Conservation (phyloP, 2,888 invertebrate genomes). For the Lasioglossum zephyrum region DNA sequence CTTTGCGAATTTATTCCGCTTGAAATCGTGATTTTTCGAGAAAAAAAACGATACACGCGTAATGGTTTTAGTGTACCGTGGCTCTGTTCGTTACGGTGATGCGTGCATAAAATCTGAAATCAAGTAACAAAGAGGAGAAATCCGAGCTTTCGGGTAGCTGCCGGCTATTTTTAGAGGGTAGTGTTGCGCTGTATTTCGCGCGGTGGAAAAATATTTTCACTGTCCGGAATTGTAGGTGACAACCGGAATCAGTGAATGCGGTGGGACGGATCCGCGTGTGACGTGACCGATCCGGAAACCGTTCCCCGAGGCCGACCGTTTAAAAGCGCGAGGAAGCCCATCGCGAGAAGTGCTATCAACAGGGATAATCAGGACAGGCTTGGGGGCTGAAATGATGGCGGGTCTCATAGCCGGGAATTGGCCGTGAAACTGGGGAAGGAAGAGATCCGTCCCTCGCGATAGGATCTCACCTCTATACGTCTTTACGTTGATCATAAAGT, state of each 20-base stretch:
- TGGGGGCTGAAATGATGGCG: conserved; percentile 25
- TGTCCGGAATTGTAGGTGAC: not conserved
- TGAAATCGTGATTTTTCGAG: too few relatives aligned
- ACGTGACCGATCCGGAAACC: conserved; percentile 27
- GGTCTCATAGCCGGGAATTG: conserved; percentile 51
- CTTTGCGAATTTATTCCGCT: not conserved
- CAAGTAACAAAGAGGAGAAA: not conserved
- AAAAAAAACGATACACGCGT: not conserved
- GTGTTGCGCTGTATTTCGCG: not conserved
- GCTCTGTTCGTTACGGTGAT: not conserved
- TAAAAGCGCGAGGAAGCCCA: conserved; percentile 42
- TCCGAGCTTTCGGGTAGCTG: not conserved
- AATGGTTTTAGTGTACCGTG: not conserved
- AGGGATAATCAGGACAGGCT: conserved; percentile 51
- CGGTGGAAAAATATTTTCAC: not conserved
- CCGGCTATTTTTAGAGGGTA: not conserved
- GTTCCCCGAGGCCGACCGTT: conserved; percentile 18
- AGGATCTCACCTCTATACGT: conserved; percentile 47
- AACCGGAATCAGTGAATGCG: not conserved
- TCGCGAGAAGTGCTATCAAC: conserved; percentile 53
- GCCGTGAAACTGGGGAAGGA: conserved; percentile 45
- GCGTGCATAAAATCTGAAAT: not conserved
- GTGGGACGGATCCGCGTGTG: not conserved
- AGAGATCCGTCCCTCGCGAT: conserved; percentile 47
- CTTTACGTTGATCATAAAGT: conserved; percentile 62